A percentile compares a stretch with the other conserved stretches of the same genome.
Conservation (phyloP, 2,797 vertebrate genomes). For the Mormyrus hasselquistii region DNA sequence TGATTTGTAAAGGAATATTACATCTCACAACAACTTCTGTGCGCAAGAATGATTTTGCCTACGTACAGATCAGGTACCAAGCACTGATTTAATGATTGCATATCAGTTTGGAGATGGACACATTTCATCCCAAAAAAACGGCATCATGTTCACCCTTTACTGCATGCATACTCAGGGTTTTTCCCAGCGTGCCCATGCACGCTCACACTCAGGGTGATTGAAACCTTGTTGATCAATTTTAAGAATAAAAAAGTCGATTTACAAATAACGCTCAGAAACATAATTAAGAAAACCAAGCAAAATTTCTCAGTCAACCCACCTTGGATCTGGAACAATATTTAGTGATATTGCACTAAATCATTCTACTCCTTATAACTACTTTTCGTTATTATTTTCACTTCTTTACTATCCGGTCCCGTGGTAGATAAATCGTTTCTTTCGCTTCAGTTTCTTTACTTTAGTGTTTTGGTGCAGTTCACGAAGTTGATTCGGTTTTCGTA, state of each 20-base stretch:
- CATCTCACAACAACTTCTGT: not conserved
- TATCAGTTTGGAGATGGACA: not conserved
- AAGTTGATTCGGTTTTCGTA: not conserved
- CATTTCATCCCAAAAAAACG: conserved; percentile 37
- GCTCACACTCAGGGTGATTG: conserved; percentile 37
- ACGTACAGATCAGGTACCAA: not conserved
- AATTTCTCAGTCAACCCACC: conserved; percentile 45
- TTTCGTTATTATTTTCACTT: not conserved
- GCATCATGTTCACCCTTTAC: conserved; percentile 28
- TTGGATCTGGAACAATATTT: conserved; percentile 45
- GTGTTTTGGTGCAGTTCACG: not conserved
- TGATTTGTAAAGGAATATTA: not conserved
- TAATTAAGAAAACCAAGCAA: not conserved
- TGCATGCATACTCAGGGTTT: conserved; percentile 39
- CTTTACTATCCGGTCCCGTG: conserved; percentile 22
- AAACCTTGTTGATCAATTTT: conserved; percentile 29
- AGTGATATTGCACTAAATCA: conserved; percentile 53
- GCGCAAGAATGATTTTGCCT: not conserved
- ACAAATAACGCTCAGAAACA: conserved; percentile 10
- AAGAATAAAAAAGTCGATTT: not conserved
- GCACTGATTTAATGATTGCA: not conserved
- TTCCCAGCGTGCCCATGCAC: conserved; percentile 50
- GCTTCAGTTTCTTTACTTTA: conserved; percentile 15
- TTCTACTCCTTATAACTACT: conserved; percentile 45
- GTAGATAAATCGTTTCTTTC: conserved; percentile 24